A percentile compares a stretch with the other conserved stretches of the same genome.
Evolutionary conservation across 1,140 invertebrate genomes (phyloP).

Genomic region (Philotrypesis tridentata): DNA sequence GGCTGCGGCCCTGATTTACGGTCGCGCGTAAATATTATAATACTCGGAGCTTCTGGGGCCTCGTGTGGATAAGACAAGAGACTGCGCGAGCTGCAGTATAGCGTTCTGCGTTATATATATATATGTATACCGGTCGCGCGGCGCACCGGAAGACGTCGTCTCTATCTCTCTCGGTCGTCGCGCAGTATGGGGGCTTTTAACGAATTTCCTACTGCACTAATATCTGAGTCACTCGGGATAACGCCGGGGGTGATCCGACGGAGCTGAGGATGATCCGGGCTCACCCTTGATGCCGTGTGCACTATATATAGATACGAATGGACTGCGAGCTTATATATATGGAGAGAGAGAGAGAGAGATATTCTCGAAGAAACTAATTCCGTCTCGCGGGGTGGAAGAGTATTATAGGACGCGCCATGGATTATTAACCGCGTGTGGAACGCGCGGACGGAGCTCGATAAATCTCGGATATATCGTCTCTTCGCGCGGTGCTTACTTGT

Average conservation of each 20-base stretch:
- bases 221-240: conserved; percentile 21
- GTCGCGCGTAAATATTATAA: conserved; percentile 48
- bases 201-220: conserved; percentile 14
- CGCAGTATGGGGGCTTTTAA: conserved; percentile 11
- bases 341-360: not conserved
- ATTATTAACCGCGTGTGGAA: conserved; percentile 35
- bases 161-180: no score
- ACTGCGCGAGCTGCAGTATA: no score
- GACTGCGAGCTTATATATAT: not conserved
- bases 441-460: conserved; percentile 1
- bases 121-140: no score
- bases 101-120: no score
- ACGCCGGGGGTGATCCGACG: not conserved
- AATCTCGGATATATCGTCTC: conserved; percentile 9
- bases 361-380: conserved; percentile 7
- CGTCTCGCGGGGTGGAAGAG: not conserved
- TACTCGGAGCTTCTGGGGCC: not conserved
- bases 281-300: not conserved
- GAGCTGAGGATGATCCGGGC: not conserved
- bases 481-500: not conserved
- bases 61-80: conserved; percentile 12
- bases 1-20: conserved; percentile 43
- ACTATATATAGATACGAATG: not conserved
- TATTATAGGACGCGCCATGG: conserved; percentile 7
- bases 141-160: conserved; percentile 8